A percentile compares a stretch with the other conserved stretches of the same genome.
Conservation (phyloP, 2,113 vertebrate species). For the Cynopterus brachyotis region DNA sequence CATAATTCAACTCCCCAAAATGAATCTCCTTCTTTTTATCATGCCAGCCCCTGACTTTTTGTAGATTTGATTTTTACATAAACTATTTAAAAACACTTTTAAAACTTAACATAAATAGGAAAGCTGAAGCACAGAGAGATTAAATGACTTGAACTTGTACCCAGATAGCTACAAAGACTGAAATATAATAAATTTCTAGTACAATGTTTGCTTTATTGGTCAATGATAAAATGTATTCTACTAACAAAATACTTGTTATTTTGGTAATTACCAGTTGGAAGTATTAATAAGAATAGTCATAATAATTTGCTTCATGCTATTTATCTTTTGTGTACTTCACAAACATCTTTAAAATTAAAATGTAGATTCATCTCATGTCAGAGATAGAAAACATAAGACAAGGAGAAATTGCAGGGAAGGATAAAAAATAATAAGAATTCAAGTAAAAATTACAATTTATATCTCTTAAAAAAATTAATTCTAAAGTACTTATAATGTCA, state of each 20-base stretch:
- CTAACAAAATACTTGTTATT: not conserved
- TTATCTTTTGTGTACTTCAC: not conserved
- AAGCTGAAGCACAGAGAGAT: not conserved
- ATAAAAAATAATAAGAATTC: not conserved
- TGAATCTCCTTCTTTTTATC: not conserved
- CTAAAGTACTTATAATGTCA: not conserved
- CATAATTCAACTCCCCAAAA: not conserved
- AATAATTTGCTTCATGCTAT: not conserved
- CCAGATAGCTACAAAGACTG: not conserved
- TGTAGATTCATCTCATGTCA: not conserved
- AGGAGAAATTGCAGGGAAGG: not conserved
- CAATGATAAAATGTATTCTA: not conserved
- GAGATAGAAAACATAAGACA: not conserved
- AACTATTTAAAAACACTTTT: not conserved
- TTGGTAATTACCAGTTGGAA: not conserved
- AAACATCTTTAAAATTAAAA: conserved; percentile 13
- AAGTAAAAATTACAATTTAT: not conserved
- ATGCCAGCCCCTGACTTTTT: not conserved
- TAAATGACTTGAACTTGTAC: not conserved
- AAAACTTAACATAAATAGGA: not conserved
- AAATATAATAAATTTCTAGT: not conserved
- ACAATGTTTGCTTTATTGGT: not conserved
- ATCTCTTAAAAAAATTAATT: not conserved
- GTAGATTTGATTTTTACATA: not conserved
- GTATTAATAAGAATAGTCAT: not conserved